These are phyloP conservation scores for Leptosomus discolor DNA, from an alignment of 2,113 vertebrate genomes.

Conservation along the genomic window DNA sequence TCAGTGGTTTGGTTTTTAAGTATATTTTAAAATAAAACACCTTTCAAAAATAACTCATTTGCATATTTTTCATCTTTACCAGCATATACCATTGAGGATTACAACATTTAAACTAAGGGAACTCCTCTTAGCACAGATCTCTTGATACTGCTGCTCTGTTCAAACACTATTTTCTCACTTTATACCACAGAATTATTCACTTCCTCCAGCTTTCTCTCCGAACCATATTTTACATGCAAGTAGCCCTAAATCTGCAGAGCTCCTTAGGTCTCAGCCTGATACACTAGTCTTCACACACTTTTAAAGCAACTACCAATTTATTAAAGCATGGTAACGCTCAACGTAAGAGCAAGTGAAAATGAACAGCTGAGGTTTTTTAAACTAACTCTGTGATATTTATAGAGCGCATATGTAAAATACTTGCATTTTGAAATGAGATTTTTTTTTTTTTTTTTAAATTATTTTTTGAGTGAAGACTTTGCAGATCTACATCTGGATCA, in stretches of 20 bases:
- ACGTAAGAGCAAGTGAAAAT: neutral
- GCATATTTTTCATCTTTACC: neutral
- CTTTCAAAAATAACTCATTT: neutral
- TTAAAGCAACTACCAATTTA: neutral
- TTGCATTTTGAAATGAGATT: neutral
- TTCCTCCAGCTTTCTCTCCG: neutral
- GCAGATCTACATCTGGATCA: neutral
- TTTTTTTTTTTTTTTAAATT: neutral
- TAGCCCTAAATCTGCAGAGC: neutral
- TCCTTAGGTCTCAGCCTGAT: neutral
- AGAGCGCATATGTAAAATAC: neutral
- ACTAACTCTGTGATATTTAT: neutral
- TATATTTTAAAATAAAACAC: neutral
- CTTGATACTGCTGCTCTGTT: neutral
- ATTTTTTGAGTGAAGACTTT: no score
- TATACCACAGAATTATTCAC: neutral
- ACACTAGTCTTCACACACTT: neutral
- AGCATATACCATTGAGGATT: neutral
- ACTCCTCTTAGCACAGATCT: neutral
- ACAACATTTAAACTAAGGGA: neutral
- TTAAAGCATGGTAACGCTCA: neutral
- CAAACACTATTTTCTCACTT: neutral
- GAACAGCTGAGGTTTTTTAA: accelerated
- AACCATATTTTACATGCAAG: neutral
- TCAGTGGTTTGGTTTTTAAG: neutral